Evolutionary conservation across 2,888 invertebrate species (phyloP).

Genomic region (Lepidocyrtoides sp.): DNA sequence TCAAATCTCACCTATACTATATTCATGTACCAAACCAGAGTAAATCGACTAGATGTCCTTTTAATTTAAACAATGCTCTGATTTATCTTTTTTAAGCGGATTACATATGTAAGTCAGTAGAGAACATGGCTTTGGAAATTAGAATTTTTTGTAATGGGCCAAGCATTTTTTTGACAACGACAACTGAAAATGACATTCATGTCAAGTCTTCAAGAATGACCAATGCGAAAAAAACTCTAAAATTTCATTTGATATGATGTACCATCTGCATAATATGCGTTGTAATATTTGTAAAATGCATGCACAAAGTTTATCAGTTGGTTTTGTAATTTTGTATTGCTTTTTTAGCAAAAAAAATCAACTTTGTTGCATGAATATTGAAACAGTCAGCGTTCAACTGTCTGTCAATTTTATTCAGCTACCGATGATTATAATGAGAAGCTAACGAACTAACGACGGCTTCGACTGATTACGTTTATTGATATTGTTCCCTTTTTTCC

Average conservation of each 20-base stretch:
- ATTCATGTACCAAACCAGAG: too few relatives aligned
- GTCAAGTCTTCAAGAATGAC: background rate
- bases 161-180: background rate
- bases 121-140: background rate
- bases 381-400: too few relatives aligned
- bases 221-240: background rate
- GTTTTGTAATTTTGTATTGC: background rate
- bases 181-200: background rate
- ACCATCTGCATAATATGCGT: background rate
- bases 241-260: background rate
- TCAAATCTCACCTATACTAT: too few relatives aligned
- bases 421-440: constrained; percentile 5
- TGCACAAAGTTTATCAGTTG: background rate
- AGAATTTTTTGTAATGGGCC: background rate
- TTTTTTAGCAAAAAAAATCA: background rate
- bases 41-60: background rate
- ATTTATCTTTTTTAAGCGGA: constrained; percentile 30
- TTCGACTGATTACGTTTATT: constrained; percentile 37
- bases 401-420: background rate
- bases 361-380: too few relatives aligned
- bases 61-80: constrained; percentile 2
- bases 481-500: constrained; percentile 37
- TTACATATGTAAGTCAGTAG: background rate
- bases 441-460: constrained; percentile 11
- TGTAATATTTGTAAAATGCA: background rate